Percentiles rank a stretch among this genome's conserved stretches.
These are phyloP conservation scores for Tetraodon nigroviridis DNA, from an alignment of 2,113 vertebrate genomes.

Conservation along the genomic window DNA sequence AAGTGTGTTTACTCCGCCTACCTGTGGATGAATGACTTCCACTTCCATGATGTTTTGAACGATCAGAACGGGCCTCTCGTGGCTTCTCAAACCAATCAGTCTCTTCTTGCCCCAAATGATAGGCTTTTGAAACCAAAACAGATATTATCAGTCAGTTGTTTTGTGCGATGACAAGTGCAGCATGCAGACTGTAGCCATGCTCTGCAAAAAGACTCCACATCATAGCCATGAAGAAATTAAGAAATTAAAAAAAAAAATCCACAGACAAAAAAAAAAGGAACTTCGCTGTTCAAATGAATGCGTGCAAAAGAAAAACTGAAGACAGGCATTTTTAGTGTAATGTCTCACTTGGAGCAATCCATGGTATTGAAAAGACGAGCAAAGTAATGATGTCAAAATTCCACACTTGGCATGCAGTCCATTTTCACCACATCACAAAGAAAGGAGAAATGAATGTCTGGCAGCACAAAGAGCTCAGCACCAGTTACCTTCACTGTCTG, in stretches of 20 bases:
- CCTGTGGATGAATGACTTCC: constrained; percentile 85
- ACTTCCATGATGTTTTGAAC: constrained; percentile 87
- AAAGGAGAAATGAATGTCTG: constrained; percentile 30
- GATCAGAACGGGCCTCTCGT: constrained; percentile 88
- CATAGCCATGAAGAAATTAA: constrained; percentile 41
- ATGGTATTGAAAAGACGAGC: constrained; percentile 30
- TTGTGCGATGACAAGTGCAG: constrained; percentile 28
- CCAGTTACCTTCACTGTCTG: constrained; percentile 99
- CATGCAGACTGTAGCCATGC: constrained; percentile 78
- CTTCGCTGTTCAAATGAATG: constrained; percentile 25
- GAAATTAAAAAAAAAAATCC: not conserved
- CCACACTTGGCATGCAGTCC: constrained; percentile 66
- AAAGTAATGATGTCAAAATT: constrained; percentile 28
- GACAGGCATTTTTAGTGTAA: constrained; percentile 72
- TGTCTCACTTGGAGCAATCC: constrained; percentile 36
- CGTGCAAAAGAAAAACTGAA: constrained; percentile 49
- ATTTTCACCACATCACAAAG: constrained; percentile 33
- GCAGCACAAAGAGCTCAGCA: constrained; percentile 78
- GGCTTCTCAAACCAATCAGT: constrained; percentile 99
- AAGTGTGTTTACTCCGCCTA: constrained; percentile 88
- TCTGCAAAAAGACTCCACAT: constrained; percentile 63
- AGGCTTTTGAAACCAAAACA: constrained; percentile 94
- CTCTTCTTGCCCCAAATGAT: constrained; percentile 99
- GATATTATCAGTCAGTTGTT: constrained; percentile 76
- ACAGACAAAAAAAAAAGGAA: constrained; percentile 20